Base-by-base conservation (phyloP, 2,113 vertebrate genomes). In the Capreolus pygargus region DNA sequence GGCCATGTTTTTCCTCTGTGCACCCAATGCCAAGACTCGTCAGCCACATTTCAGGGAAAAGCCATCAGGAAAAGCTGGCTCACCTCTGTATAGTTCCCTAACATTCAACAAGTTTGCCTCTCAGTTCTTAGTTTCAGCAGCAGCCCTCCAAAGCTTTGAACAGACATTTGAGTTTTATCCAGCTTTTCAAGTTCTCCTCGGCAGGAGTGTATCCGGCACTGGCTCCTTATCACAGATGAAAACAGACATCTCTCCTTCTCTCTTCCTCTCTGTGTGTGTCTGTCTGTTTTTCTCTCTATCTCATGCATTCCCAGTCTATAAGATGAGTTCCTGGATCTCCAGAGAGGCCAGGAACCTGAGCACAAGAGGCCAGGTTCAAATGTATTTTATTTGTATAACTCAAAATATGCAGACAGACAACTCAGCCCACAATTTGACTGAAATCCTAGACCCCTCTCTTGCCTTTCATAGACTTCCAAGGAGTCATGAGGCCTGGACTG, bases 11-110 rank as follows among this genome's bases (percentile, higher is more conserved):
- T 36, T 70, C 30, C 36, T 64, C 79, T 19, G 23, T 7, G 15
- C 30, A 47, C n/a, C n/a, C n/a, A 30, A 17, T 6, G 25, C 8
- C 12, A 14, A 6, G 61, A 70, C 27, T 74, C 6, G 45, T 45
- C 39, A 27, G 30, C 30, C 33, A 52, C 10, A 25, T 39, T 27
- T 45, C 13, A 64, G n/a, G 57, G 19, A 57, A 84, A 30, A 19
- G 79, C 27, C 16, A 13, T 36, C 64, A 36, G 57, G n/a, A 57
- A 70, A 39, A 28, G 60, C 19, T 33, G 61, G 79, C 60, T 64
- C 5, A 2, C 47, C 27, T 0, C 50, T 55, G n/a, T 6, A 21
- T 36, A 19, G 6, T 28, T 1, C 1, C 57, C 16, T 43, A 70
- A 70, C n/a, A 39, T 39, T 70, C 45, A 6, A 14, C n/a, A 27